These are phyloP conservation scores for Cydia splendana DNA, from an alignment of 1,140 invertebrate species.

Conservation along the genomic window DNA sequence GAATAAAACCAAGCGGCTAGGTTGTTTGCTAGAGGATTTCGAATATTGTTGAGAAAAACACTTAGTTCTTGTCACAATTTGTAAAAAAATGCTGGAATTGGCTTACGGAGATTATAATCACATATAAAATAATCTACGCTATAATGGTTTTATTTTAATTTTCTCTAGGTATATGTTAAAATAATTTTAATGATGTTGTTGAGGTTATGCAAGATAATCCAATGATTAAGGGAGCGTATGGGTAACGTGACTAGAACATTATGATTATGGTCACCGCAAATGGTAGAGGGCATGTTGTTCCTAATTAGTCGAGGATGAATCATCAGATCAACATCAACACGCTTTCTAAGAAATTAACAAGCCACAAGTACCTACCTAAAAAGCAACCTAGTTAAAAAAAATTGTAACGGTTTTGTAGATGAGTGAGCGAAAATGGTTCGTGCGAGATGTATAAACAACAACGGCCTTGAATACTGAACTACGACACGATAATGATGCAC, in stretches of 20 bases:
- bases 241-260: conserved; percentile 14
- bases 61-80: conserved; percentile 18
- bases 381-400: background rate
- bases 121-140: background rate
- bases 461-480: conserved; percentile 60
- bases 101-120: conserved; percentile 3
- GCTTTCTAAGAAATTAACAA: conserved; percentile 7
- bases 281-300: conserved; percentile 1
- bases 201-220: background rate
- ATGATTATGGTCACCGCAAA: conserved; percentile 16
- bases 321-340: background rate
- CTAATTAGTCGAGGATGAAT: conserved; percentile 19
- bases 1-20: conserved; percentile 38
- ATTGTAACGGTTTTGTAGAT: background rate
- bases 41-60: conserved; percentile 24
- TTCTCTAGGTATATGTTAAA: background rate
- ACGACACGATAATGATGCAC: conserved; percentile 44
- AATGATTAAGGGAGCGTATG: conserved; percentile 16
- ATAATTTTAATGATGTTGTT: background rate
- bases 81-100: background rate
- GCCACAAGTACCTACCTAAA: background rate
- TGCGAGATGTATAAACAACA: conserved; percentile 36
- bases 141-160: no score
- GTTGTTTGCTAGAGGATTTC: conserved; percentile 26
- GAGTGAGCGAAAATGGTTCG: background rate